Base-by-base conservation (phyloP, 2,888 invertebrate species). In the Ophioninae sp. region DNA sequence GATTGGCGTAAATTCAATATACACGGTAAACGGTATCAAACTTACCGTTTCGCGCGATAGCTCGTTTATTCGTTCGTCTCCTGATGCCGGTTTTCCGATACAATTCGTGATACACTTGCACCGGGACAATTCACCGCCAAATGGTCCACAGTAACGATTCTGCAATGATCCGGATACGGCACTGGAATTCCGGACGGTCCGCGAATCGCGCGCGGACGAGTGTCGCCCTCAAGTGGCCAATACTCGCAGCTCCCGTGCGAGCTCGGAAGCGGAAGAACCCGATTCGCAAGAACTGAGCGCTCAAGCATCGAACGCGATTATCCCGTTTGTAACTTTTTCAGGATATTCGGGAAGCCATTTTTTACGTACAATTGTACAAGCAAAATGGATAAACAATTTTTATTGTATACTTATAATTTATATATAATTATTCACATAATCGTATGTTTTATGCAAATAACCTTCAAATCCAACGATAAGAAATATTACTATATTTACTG, bases 91-190 rank as follows among this genome's bases (percentile, higher is more conserved):
- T n/a, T 39, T 10, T 41, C 3, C 56, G 6, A 51, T 63, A 63
- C 37, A 22, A 30, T 61, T 63, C 51, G 44, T 13, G 30, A 5
- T 44, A 13, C 17, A 65, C 65, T 75, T 22, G 23, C 17, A 65
- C 41, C 51, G 39, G 37, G 13, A 56, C 39, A 58, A 75, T 75
- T 67, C 75, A 75, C 75, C 75, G 75, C 75, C 65, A 75, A 75
- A 75, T 67, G 65, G 39, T 75, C 22, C 61, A 23, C 39, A 7
- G 39, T 64, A 37, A 37, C 59, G 8, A 61, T n/a, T n/a, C 17
- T 44, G 39, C 39, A 59, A 72, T 59, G 61, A 61, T 41, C 61
- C 22, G 72, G 41, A 41, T 20, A 73, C 61, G 61, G 41, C 41
- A 37, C 39, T 61, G 59, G 6, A 58, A 71, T 37, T 71, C 37